These are phyloP conservation scores for Heterohyrax brucei DNA, from an alignment of 2,797 vertebrate species.

Conservation along the genomic window DNA sequence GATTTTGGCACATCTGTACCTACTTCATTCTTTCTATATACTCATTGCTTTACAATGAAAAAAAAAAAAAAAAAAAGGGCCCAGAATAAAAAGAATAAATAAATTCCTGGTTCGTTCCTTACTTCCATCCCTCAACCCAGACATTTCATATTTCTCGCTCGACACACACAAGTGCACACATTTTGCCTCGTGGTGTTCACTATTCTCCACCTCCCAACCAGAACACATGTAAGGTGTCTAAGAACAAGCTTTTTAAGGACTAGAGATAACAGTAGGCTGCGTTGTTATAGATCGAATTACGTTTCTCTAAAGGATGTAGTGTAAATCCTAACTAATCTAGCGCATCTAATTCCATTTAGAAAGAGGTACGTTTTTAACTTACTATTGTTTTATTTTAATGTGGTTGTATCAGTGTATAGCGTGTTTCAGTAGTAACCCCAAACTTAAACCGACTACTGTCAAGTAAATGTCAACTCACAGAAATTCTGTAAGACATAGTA, in stretches of 20 bases:
- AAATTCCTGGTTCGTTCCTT: not conserved
- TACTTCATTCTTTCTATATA: not conserved
- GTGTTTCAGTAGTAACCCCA: too few relatives aligned
- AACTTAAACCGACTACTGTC: too few relatives aligned
- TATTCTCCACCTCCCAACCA: not conserved
- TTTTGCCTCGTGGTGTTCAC: not conserved
- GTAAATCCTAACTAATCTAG: too few relatives aligned
- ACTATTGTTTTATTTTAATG: too few relatives aligned
- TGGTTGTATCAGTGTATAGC: too few relatives aligned
- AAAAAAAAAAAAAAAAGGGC: not conserved
- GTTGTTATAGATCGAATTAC: too few relatives aligned
- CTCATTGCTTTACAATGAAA: not conserved
- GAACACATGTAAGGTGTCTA: not conserved
- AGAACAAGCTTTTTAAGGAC: not conserved
- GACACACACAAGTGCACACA: rapidly evolving
- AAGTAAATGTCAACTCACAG: too few relatives aligned
- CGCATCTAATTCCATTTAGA: too few relatives aligned
- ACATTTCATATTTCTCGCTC: not conserved
- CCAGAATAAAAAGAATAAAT: not conserved
- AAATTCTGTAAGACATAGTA: too few relatives aligned
- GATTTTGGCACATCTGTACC: not conserved
- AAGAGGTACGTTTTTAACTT: too few relatives aligned
- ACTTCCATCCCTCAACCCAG: not conserved
- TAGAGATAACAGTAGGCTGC: not conserved
- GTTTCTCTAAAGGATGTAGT: too few relatives aligned